Evolutionary conservation across 2,113 vertebrate species (phyloP), one percentile per base, ranked within the genome.

Genomic region (Tachysurus fulvidraco): DNA sequence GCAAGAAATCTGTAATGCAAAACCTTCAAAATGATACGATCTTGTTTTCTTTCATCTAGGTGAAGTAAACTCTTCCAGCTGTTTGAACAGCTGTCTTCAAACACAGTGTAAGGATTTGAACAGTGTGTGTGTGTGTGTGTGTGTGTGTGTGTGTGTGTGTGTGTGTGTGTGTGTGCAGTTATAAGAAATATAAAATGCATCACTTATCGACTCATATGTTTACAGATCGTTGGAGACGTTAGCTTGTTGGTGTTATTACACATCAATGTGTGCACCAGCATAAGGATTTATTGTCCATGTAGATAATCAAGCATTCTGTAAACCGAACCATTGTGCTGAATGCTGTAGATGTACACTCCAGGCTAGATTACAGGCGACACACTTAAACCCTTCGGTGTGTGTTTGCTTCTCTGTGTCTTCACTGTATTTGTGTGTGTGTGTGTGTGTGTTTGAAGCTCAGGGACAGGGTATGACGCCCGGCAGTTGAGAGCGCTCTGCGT

Each of bases 361-460:
- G 67, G n/a, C 25, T 50, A 73, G 78, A 73, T 86, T 60, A 86
- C n/a, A 71, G 65, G 57, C 44, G 11, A 28, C 36, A 71, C 36
- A 73, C 54, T 77, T n/a, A 82, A 74, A 73, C 54, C 25, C 60
- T 57, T 83, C 14, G 62, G 54, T 28, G 74, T 78, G 81, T 67
- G 67, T 86, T 73, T 60, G 36, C 76, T 59, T 83, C 17, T 73
- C 14, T 82, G 59, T 73, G 65, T 67, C 17, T 89, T 28, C 1
- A 19, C 54, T 83, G 74, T 50, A 9, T 85, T 30, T 78, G 86
- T 85, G 50, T 50, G 46, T 85, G 46, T 78, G 88, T 83, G 50
- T 90, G 82, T 84, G 79, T 89, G 74, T 88, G 73, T 86, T 59
- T 88, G 57, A 86, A 62, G 60, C 71, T 86, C 74, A 83, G 79